A percentile compares a stretch with the other conserved stretches of the same genome.
Evolutionary conservation across 2,797 vertebrate genomes (phyloP).

Genomic region (Gymnocypris eckloni): DNA sequence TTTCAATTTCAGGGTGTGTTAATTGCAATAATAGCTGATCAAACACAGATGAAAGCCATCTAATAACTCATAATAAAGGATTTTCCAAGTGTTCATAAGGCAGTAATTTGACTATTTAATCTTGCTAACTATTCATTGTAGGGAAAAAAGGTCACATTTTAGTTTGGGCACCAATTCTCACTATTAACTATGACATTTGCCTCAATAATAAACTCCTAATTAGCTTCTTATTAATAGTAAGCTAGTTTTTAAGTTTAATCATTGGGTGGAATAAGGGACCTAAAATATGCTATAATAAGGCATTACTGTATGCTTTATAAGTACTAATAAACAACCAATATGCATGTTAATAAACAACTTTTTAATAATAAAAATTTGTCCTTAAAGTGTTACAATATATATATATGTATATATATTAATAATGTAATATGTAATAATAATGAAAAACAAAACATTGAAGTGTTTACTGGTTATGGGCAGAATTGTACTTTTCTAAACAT

Average conservation of each 20-base stretch:
- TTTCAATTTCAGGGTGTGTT: slow-evolving; percentile 19
- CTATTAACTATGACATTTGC: background rate
- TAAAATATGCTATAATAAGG: background rate
- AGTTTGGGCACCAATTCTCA: background rate
- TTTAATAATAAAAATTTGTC: background rate
- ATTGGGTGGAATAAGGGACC: background rate
- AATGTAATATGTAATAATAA: background rate
- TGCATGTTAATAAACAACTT: background rate
- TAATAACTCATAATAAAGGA: background rate
- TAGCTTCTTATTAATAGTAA: background rate
- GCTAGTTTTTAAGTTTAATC: background rate
- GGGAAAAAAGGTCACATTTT: background rate
- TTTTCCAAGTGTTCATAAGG: background rate
- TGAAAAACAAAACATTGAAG: background rate
- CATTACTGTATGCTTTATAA: background rate
- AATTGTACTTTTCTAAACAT: background rate
- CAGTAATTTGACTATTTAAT: background rate
- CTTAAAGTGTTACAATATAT: background rate
- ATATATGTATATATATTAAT: background rate
- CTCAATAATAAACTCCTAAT: background rate
- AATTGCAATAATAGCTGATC: slow-evolving; percentile 14
- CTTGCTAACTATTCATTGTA: background rate
- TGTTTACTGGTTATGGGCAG: background rate
- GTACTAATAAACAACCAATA: background rate
- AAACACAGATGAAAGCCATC: slow-evolving; percentile 29